Evolutionary conservation across 2,888 invertebrate species (phyloP).

Genomic region (Lapara coniferarum): DNA sequence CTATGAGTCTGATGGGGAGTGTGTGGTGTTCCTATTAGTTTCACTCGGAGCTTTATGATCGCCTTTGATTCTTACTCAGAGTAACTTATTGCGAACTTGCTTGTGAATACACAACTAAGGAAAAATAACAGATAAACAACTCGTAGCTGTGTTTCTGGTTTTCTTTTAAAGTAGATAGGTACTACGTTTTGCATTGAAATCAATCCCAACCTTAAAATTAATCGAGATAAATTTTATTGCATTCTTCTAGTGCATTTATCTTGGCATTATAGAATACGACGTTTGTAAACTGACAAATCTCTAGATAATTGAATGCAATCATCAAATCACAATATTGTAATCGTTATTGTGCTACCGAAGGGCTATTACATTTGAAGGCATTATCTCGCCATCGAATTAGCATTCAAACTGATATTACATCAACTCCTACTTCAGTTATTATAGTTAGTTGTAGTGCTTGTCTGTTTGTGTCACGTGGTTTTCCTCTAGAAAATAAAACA

Average conservation of each 20-base stretch:
- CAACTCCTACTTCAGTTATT: neutral
- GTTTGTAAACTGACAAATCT: neutral
- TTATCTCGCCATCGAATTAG: constrained; percentile 19
- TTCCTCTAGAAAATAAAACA: neutral
- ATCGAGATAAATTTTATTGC: too few relatives aligned
- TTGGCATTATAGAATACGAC: too few relatives aligned
- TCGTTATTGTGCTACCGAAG: neutral
- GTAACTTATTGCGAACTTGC: neutral
- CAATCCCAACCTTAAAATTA: too few relatives aligned
- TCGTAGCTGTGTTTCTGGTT: too few relatives aligned
- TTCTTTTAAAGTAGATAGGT: too few relatives aligned
- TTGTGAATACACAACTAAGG: too few relatives aligned
- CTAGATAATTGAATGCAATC: neutral
- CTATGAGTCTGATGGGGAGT: constrained; percentile 4
- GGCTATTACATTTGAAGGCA: constrained; percentile 7
- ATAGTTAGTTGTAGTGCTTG: neutral
- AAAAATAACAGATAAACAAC: too few relatives aligned
- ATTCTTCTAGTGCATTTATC: too few relatives aligned
- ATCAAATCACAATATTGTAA: neutral
- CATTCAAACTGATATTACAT: constrained; percentile 10
- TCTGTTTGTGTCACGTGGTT: neutral
- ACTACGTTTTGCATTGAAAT: too few relatives aligned
- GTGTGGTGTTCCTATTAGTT: constrained; percentile 13
- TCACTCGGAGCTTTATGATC: neutral
- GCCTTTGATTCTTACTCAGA: neutral